Evolutionary conservation across 1,140 invertebrate genomes (phyloP).

Genomic region (Rhagoletis pomonella): DNA sequence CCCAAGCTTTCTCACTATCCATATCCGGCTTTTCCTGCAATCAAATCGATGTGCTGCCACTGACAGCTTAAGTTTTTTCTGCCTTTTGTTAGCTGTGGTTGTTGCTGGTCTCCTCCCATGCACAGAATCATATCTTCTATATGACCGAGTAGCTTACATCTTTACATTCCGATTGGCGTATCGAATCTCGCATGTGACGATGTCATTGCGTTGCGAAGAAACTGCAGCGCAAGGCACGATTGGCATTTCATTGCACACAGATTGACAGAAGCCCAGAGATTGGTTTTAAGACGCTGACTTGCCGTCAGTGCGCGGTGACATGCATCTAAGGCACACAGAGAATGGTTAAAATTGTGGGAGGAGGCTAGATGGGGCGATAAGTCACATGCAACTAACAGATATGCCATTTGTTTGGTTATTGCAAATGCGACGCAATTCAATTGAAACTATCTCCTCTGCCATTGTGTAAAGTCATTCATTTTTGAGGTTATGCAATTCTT

Average conservation of each 20-base stretch:
- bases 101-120: neutral
- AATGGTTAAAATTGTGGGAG: neutral
- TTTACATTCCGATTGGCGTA: neutral
- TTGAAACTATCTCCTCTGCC: neutral
- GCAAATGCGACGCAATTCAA: conserved; percentile 25
- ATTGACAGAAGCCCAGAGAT: neutral
- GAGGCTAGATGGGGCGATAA: neutral
- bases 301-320: neutral
- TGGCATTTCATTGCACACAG: neutral
- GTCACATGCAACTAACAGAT: neutral
- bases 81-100: neutral
- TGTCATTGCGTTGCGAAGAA: conserved; percentile 18
- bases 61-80: conserved; percentile 20
- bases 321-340: neutral
- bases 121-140: neutral
- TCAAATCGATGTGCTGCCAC: conserved; percentile 12
- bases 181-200: conserved; percentile 13
- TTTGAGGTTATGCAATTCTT: conserved; percentile 12
- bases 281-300: neutral
- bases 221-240: neutral
- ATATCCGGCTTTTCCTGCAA: neutral
- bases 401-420: neutral
- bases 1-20: neutral
- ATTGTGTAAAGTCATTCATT: neutral
- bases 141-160: conserved; percentile 7